Base-by-base conservation (phyloP, 2,888 invertebrate genomes). In the Lasioglossum villosulum region DNA sequence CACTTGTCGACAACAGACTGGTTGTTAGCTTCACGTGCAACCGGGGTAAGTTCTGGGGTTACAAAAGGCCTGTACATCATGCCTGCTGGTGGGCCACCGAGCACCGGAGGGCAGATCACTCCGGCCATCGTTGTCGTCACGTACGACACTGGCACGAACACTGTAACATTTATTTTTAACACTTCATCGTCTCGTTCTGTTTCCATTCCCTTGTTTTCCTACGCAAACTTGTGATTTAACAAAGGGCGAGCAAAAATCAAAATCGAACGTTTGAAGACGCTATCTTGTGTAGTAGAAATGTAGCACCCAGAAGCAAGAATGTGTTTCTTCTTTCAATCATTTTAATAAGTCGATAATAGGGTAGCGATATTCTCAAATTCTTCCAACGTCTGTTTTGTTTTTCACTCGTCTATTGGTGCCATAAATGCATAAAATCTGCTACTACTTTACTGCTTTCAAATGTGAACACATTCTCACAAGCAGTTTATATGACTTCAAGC, bases 11-110 rank as follows among this genome's bases (percentile, higher is more conserved):
- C 70, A 37, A 42, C 70, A 12, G 71, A 30, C 23, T 88, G 90
- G 1, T 80, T 75, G 1, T 80, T 75, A 48, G 79, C 89, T n/a
- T 89, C 88, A 8, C 75, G 73, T 10, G 75, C 72, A 56, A 23
- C 48, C 23, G 93, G 73, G 30, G 92, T 87, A 52, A 92, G 78
- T 66, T 92, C 91, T 12, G 93, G 94, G 82, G 96, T 95, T 2
- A 96, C 92, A 89, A 96, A 93, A 0, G 97, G 96, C 34, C 97
- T 96, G 92, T 97, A 97, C 95, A 97, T 95, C 91, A 97, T 96
- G 0, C 91, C 81, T 1, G 91, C 84, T 6, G 91, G 77, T n/a
- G 93, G 82, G 4, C 89, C 78, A 39, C 91, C 91, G 27, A 94
- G 93, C 75, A 96, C 95, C 91, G 96, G 96, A 88, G 96, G 96